Evolutionary conservation across 2,888 invertebrate species (phyloP), one percentile per base, ranked within the genome.

Genomic region (Harpagoxenus sublaevis): DNA sequence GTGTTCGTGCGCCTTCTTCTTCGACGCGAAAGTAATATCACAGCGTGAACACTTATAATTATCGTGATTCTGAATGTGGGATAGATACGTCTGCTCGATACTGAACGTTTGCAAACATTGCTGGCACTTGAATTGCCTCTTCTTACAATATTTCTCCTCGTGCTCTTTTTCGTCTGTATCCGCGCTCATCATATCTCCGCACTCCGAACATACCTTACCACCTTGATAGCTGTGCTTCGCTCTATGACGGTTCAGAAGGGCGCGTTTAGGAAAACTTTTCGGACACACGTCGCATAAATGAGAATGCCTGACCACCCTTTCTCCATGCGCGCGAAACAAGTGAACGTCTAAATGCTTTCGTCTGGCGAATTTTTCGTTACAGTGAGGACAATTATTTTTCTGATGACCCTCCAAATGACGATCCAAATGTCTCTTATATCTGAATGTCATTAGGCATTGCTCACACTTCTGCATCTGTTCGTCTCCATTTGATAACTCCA

Each of bases 11-110:
- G 86, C 90, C 18, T 92, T 93, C 63, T 91, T 91, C 85, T 94
- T 94, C 2, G 94, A 94, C 0, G 94, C 94, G 84, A 93, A 94
- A 12, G 91, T 91, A 51, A 93, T 92, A 28, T 94, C 92, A 66
- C 95, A 95, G 3, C 93, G 92, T 2, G 93, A 78, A 86, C 95
- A 95, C 89, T 94, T 94, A 68, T 95, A 93, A 68, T 92, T 93
- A 79, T 94, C 91, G 81, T 95, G 95, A 87, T 93, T 93, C 88
- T 95, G 90, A 42, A 94, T 91, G 83, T 95, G 94, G 74, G 89
- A 85, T 10, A 93, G 86, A 89, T 94, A 95, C 55, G 94, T 94
- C 79, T 94, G 94, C 70, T 93, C 90, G 63, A 93, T 91, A 8
- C 91, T 91, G 74, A 95, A 95, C n/a, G 91, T 92, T 84, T 94